Conservation (phyloP, 2,113 vertebrate genomes). For the Osmerus mordax region DNA sequence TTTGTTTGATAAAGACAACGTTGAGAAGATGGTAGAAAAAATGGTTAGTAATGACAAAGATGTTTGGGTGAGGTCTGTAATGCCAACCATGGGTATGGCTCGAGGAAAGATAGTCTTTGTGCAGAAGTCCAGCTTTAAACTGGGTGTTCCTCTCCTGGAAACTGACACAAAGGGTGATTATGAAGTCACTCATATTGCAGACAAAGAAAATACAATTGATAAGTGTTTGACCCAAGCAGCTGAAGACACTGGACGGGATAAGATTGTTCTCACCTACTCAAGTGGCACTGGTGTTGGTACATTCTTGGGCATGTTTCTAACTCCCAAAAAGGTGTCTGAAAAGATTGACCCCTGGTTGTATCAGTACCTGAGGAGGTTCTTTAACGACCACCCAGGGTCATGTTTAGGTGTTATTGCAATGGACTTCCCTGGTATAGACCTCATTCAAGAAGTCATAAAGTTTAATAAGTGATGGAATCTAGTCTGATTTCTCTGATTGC, state of each 20-base stretch:
- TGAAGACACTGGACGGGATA: slow-evolving; percentile 17
- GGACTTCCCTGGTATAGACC: slow-evolving; percentile 71
- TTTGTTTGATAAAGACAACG: slow-evolving; percentile 43
- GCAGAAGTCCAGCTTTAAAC: slow-evolving; percentile 57
- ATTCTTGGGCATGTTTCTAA: slow-evolving; percentile 50
- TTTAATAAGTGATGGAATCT: slow-evolving; percentile 56
- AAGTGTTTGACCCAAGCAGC: slow-evolving; percentile 45
- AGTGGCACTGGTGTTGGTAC: slow-evolving; percentile 68
- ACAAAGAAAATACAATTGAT: slow-evolving; percentile 35
- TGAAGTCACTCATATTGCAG: slow-evolving; percentile 47
- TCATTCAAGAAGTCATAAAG: slow-evolving; percentile 62
- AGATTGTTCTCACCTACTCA: slow-evolving; percentile 65
- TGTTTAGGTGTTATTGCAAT: slow-evolving; percentile 73
- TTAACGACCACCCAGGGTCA: slow-evolving; percentile 23
- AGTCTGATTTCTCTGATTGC: background rate
- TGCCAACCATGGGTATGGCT: slow-evolving; percentile 64
- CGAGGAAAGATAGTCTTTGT: slow-evolving; percentile 74
- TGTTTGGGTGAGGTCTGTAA: slow-evolving; percentile 58
- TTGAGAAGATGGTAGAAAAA: slow-evolving; percentile 39
- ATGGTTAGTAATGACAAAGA: slow-evolving; percentile 43
- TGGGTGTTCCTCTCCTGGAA: slow-evolving; percentile 39
- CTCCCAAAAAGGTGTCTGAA: slow-evolving; percentile 66
- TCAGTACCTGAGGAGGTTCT: slow-evolving; percentile 51
- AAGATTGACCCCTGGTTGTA: slow-evolving; percentile 68
- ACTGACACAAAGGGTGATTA: slow-evolving; percentile 29